phyloP scores from a whole-genome alignment of 2,797 vertebrate genomes.

The Furcifer pardalis region DNA sequence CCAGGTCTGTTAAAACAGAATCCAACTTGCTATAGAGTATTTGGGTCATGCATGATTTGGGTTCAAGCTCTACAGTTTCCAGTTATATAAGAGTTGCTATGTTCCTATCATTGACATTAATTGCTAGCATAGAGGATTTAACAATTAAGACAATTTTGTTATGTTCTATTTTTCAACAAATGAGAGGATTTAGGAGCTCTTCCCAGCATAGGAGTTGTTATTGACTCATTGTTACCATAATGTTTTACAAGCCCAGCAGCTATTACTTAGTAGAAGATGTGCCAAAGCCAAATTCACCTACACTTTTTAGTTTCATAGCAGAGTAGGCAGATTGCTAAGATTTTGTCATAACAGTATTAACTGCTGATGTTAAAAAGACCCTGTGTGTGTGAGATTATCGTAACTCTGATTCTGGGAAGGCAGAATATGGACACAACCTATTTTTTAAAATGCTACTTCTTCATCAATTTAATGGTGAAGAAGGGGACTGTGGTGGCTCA shows the following conservation, averaged over 20 bases:
- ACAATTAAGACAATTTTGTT: slow-evolving; percentile 5
- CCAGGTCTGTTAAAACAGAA: too few relatives aligned
- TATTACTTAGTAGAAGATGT: fast-evolving
- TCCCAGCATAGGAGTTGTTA: slow-evolving; percentile 18
- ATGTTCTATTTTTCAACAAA: not conserved
- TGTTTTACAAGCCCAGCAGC: slow-evolving; percentile 16
- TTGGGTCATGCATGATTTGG: not conserved
- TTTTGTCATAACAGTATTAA: slow-evolving; percentile 23
- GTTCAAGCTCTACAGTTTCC: not conserved
- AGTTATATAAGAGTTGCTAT: not conserved
- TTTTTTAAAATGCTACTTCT: too few relatives aligned
- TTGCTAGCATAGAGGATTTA: slow-evolving; percentile 32
- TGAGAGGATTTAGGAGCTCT: slow-evolving; percentile 15
- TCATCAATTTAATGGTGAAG: too few relatives aligned
- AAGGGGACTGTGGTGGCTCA: too few relatives aligned
- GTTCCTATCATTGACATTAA: not conserved
- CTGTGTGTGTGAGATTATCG: not conserved
- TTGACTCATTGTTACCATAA: slow-evolving; percentile 54
- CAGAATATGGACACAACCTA: not conserved
- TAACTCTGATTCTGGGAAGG: not conserved
- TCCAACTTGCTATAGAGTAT: not conserved
- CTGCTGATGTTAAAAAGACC: not conserved
- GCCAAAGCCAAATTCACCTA: not conserved
- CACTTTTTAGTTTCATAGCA: not conserved
- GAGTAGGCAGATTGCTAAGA: not conserved